phyloP scores from a whole-genome alignment of 2,113 vertebrate species.

The Channa maculata region DNA sequence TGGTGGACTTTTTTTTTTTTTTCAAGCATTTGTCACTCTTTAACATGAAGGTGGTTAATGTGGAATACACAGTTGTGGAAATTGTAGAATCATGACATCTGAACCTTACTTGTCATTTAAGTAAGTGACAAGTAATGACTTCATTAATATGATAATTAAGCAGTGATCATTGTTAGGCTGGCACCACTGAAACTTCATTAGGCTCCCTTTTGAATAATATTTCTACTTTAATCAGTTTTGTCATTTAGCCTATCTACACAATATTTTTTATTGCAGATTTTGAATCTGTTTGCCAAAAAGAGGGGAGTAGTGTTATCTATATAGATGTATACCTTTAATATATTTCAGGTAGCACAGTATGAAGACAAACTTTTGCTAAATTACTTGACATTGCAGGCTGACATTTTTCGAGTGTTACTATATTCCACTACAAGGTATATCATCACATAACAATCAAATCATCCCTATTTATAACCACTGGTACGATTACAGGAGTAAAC shows the following conservation, averaged over 20 bases:
- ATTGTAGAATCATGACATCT: constrained; percentile 71
- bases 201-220: constrained; percentile 59
- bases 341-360: not conserved
- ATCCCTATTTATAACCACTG: constrained; percentile 36
- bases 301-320: not conserved
- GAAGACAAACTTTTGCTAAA: not conserved
- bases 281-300: constrained; percentile 34
- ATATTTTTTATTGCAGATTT: constrained; percentile 80
- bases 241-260: constrained; percentile 71
- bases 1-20: accelerated
- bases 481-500: constrained; percentile 31
- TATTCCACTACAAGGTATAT: not conserved
- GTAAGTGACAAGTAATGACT: constrained; percentile 78
- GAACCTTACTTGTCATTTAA: constrained; percentile 72
- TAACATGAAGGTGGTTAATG: constrained; percentile 54
- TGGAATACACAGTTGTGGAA: constrained; percentile 66
- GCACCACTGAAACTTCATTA: constrained; percentile 72
- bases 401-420: not conserved
- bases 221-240: constrained; percentile 78
- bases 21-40: constrained; percentile 5
- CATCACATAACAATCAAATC: constrained; percentile 15
- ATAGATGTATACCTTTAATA: not conserved
- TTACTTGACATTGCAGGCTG: not conserved
- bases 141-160: constrained; percentile 83
- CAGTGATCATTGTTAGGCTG: constrained; percentile 62